These are phyloP conservation scores for Coreius guichenoti DNA, from an alignment of 2,797 vertebrate species.

Conservation along the genomic window DNA sequence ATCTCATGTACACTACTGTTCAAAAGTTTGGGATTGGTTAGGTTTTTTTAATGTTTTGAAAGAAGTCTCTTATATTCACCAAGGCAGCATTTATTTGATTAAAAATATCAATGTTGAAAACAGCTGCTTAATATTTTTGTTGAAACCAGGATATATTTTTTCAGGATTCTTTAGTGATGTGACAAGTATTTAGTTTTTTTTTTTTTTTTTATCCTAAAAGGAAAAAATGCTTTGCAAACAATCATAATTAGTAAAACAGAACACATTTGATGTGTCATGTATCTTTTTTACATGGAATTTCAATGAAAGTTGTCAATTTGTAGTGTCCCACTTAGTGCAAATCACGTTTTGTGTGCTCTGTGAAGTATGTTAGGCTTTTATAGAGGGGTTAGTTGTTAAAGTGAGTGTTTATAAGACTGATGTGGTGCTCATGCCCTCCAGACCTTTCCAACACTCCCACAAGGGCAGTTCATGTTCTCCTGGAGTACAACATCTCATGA, in stretches of 20 bases:
- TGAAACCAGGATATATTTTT: background rate
- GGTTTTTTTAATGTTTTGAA: background rate
- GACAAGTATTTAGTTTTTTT: background rate
- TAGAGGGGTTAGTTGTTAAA: background rate
- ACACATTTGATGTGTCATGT: background rate
- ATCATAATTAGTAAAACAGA: background rate
- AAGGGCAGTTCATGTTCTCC: slow-evolving; percentile 28
- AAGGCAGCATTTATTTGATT: background rate
- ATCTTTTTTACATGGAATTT: background rate
- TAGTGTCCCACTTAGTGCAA: background rate
- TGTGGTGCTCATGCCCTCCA: slow-evolving; percentile 30
- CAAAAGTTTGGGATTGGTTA: background rate
- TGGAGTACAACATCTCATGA: slow-evolving; percentile 10
- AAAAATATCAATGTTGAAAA: too few relatives aligned
- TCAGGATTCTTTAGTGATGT: background rate
- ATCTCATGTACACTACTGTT: background rate
- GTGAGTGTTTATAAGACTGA: slow-evolving; percentile 32
- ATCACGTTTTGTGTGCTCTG: background rate
- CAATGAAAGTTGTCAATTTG: background rate
- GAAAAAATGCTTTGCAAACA: background rate
- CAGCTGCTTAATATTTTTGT: background rate
- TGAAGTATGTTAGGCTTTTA: slow-evolving; percentile 1
- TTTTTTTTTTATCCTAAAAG: background rate
- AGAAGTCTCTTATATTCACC: background rate
- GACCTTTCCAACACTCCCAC: slow-evolving; percentile 44